phyloP scores from a whole-genome alignment of 2,888 invertebrate species.

The Spilarctia lutea region DNA sequence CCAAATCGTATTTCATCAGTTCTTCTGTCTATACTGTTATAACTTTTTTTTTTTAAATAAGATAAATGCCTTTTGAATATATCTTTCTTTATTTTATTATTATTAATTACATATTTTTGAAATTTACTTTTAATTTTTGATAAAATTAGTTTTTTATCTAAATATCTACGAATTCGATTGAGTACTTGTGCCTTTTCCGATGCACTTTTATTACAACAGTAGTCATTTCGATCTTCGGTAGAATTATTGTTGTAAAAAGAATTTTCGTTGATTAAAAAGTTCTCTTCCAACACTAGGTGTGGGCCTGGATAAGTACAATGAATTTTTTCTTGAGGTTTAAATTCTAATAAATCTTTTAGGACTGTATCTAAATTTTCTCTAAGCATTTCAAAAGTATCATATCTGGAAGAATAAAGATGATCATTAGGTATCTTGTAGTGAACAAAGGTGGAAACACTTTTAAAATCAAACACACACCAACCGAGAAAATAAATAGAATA shows the following conservation, averaged over 20 bases:
- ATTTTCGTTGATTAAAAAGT: conserved; percentile 52
- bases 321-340: conserved; percentile 71
- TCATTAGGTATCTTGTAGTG: neutral
- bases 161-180: conserved; percentile 74
- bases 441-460: neutral
- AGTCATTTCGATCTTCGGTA: conserved; percentile 6
- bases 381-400: conserved; percentile 96
- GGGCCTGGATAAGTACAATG: conserved; percentile 72
- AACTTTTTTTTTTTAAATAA: conserved; percentile 18
- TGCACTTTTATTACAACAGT: conserved; percentile 36
- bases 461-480: neutral
- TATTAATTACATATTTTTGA: conserved; percentile 46
- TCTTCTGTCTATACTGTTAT: conserved; percentile 33
- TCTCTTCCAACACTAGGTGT: conserved; percentile 67
- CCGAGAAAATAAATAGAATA: too few relatives aligned
- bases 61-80: conserved; percentile 42
- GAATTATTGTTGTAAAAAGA: conserved; percentile 12
- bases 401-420: conserved; percentile 72
- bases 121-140: conserved; percentile 57
- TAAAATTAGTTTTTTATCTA: conserved; percentile 64
- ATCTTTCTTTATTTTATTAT: conserved; percentile 32
- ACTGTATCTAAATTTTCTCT: conserved; percentile 92
- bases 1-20: conserved; percentile 46
- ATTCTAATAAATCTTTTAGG: conserved; percentile 89
- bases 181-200: conserved; percentile 64